These are phyloP conservation scores for Balanococcus diminutus DNA, from an alignment of 2,888 invertebrate genomes.

Conservation along the genomic window DNA sequence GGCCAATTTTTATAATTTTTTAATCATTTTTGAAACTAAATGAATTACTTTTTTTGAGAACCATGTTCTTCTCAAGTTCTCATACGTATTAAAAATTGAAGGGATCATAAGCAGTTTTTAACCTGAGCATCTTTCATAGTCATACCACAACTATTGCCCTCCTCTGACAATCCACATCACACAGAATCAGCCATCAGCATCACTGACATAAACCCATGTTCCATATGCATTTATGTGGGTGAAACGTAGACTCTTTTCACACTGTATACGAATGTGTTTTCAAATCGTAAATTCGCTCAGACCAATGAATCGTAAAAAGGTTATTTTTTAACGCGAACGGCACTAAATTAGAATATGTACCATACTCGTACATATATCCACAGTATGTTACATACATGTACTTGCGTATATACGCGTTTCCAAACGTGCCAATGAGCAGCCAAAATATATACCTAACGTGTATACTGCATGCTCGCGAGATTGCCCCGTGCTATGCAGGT, in stretches of 20 bases:
- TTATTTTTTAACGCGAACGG: not conserved
- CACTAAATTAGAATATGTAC: not conserved
- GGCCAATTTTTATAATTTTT: no score
- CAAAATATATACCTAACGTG: not conserved
- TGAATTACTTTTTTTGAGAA: no score
- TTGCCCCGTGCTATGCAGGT: not conserved
- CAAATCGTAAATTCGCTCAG: constrained; percentile 16
- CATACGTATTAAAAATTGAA: no score
- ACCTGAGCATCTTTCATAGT: no score
- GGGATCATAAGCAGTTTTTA: no score
- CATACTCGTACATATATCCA: no score
- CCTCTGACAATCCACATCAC: no score
- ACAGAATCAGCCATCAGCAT: no score
- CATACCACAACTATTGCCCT: no score
- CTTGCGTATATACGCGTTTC: not conserved
- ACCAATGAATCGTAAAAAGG: not conserved
- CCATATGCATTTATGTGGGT: not conserved
- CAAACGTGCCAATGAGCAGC: constrained; percentile 28
- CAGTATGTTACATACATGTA: not conserved
- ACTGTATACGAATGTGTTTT: not conserved
- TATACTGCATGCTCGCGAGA: not conserved
- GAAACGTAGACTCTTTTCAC: not conserved
- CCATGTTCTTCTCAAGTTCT: no score
- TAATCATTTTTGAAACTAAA: no score
- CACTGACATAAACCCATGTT: no score